Evolutionary conservation across 2,888 invertebrate species (phyloP).

Genomic region (Melinaea menophilus): DNA sequence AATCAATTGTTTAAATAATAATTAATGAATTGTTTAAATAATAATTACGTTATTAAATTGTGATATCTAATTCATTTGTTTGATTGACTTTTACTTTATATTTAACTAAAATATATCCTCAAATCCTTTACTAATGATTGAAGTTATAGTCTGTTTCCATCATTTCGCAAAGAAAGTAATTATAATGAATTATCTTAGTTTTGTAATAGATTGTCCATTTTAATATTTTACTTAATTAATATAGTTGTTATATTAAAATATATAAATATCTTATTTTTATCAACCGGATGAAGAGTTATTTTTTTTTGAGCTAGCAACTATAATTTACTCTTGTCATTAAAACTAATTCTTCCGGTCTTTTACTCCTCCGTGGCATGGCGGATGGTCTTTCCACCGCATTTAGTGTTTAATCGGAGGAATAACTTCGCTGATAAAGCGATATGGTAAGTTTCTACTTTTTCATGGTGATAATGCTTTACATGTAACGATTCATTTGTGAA

Average conservation of each 20-base stretch:
- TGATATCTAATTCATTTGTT: no score
- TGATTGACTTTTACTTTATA: no score
- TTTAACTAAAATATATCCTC: no score
- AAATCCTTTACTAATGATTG: no score
- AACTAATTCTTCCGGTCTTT: slow-evolving; percentile 68
- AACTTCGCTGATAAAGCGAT: slow-evolving; percentile 71
- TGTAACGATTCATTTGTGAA: slow-evolving; percentile 36
- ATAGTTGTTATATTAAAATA: background rate
- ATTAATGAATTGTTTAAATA: no score
- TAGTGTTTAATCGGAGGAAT: slow-evolving; percentile 71
- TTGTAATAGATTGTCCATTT: no score
- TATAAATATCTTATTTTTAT: background rate
- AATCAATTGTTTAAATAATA: no score
- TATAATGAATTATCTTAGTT: no score
- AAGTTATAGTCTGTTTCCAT: no score
- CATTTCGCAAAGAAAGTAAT: no score
- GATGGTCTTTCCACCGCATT: slow-evolving; percentile 69
- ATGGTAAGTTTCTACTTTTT: slow-evolving; percentile 62
- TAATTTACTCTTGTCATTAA: slow-evolving; percentile 52
- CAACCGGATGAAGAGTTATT: slow-evolving; percentile 13
- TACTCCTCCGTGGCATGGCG: slow-evolving; percentile 78
- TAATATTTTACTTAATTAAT: background rate
- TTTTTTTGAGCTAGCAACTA: slow-evolving; percentile 53
- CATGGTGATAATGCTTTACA: slow-evolving; percentile 36
- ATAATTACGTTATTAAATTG: no score